Evolutionary conservation across 2,888 invertebrate genomes (phyloP).

Genomic region (Marasmarcha lunaedactyla): DNA sequence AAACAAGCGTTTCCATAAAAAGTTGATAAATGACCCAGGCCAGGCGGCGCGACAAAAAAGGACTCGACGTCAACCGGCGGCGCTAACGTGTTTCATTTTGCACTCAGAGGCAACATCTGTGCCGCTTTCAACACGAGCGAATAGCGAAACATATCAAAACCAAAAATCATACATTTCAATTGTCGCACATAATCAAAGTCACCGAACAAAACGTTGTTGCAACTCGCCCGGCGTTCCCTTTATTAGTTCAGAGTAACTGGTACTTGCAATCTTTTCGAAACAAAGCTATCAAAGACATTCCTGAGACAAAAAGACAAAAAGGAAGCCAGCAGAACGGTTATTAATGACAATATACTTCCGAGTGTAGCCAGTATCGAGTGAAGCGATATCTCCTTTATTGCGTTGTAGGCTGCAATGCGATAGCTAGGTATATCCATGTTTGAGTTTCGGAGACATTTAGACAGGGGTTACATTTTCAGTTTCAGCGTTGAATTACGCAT

Average conservation of each 20-base stretch:
- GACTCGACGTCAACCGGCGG: slow-evolving; percentile 50
- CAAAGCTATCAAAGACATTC: background rate
- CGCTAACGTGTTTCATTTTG: slow-evolving; percentile 64
- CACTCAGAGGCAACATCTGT: slow-evolving; percentile 54
- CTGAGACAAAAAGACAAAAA: background rate
- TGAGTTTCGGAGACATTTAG: too few relatives aligned
- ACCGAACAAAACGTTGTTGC: background rate
- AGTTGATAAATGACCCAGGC: slow-evolving; percentile 65
- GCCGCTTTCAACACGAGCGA: slow-evolving; percentile 28
- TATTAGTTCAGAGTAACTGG: background rate
- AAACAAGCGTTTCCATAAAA: slow-evolving; percentile 64
- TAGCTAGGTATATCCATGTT: background rate
- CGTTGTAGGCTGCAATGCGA: background rate
- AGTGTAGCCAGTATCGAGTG: too few relatives aligned
- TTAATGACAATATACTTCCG: too few relatives aligned
- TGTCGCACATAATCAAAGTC: background rate
- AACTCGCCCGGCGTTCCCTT: background rate
- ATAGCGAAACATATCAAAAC: slow-evolving; percentile 19
- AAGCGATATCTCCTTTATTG: too few relatives aligned
- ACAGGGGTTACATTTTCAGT: background rate
- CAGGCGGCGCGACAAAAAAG: slow-evolving; percentile 58
- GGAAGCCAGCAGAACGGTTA: background rate
- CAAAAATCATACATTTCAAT: slow-evolving; percentile 21
- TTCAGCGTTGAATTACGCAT: background rate
- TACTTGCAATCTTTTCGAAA: background rate